Conservation (phyloP, 2,113 vertebrate species). For the Daubentonia madagascariensis region DNA sequence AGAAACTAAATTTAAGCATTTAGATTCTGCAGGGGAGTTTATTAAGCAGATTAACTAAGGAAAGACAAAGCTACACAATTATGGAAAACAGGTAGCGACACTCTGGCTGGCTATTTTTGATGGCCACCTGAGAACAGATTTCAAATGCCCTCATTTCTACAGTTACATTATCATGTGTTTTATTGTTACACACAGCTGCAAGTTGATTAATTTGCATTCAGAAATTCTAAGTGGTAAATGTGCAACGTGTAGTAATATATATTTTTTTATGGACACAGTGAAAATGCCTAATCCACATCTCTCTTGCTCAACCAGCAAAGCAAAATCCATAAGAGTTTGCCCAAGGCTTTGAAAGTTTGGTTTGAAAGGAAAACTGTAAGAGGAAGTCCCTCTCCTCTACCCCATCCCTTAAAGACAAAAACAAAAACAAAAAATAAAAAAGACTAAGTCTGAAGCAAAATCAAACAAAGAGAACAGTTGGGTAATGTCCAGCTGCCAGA, state of each 20-base stretch:
- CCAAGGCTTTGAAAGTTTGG: neutral
- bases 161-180: conserved; percentile 57
- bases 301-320: conserved; percentile 63
- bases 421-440: neutral
- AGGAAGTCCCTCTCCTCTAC: neutral
- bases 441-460: neutral
- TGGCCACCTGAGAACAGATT: conserved; percentile 29
- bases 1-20: conserved; percentile 66
- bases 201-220: conserved; percentile 69
- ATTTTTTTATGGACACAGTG: conserved; percentile 9
- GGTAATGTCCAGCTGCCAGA: neutral
- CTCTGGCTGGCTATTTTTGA: conserved; percentile 28
- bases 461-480: neutral
- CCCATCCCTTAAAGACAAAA: neutral
- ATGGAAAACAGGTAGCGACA: conserved; percentile 25
- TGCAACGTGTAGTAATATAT: conserved; percentile 40
- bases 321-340: conserved; percentile 49
- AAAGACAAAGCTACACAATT: conserved; percentile 53
- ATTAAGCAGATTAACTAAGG: conserved; percentile 68
- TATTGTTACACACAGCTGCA: conserved; percentile 57
- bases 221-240: conserved; percentile 71
- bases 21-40: conserved; percentile 60
- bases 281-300: conserved; percentile 63
- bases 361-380: neutral
- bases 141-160: conserved; percentile 46